These are phyloP conservation scores for Gobionotothen gibberifrons DNA, from an alignment of 2,797 vertebrate genomes.

Conservation along the genomic window DNA sequence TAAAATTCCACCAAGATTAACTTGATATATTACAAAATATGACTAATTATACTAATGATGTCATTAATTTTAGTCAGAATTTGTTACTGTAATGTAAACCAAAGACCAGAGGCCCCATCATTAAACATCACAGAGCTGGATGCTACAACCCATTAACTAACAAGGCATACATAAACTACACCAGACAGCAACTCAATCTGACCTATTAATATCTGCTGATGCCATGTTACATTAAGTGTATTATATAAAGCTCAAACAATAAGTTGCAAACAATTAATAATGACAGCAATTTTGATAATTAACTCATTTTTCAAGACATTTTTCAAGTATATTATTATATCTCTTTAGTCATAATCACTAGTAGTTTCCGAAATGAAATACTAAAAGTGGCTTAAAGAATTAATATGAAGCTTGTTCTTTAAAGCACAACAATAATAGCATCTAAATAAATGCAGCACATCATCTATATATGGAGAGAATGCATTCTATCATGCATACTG, in stretches of 20 bases:
- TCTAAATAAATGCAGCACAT: constrained; percentile 16
- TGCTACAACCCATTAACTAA: constrained; percentile 25
- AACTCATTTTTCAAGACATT: not conserved
- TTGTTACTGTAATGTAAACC: constrained; percentile 36
- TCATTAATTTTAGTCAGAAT: constrained; percentile 38
- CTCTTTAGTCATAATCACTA: not conserved
- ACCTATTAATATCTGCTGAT: not conserved
- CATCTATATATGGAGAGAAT: constrained; percentile 2
- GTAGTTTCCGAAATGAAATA: not conserved
- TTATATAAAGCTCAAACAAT: not conserved
- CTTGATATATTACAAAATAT: constrained; percentile 27
- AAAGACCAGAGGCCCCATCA: constrained; percentile 20
- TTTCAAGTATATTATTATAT: not conserved
- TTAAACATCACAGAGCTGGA: constrained; percentile 33
- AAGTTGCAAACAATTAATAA: not conserved
- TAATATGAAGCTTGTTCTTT: not conserved
- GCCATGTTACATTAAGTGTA: not conserved
- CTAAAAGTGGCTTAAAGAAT: not conserved
- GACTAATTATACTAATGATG: constrained; percentile 27
- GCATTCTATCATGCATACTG: constrained; percentile 5
- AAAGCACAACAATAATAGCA: not conserved
- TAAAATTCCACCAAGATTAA: constrained; percentile 23
- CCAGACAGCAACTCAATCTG: constrained; percentile 8
- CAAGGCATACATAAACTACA: constrained; percentile 19
- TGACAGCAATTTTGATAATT: not conserved